A percentile compares a stretch with the other conserved stretches of the same genome.
Evolutionary conservation across 2,888 invertebrate species (phyloP).

Genomic region (Synanthedon tipuliformis): DNA sequence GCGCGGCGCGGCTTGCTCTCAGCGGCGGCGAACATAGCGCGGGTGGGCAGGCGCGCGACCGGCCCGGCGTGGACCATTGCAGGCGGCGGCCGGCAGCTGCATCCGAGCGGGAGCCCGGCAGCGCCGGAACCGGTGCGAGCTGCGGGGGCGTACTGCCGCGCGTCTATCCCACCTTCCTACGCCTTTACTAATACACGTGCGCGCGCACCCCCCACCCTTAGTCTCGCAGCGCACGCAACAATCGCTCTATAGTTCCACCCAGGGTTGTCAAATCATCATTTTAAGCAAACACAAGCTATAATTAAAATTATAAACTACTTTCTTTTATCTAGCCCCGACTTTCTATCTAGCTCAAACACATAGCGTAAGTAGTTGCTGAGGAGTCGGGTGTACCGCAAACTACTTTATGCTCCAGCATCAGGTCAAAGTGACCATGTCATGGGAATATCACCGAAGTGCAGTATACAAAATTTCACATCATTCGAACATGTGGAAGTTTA

Average conservation of each 20-base stretch:
- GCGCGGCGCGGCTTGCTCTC: constrained; percentile 63
- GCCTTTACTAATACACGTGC: constrained; percentile 14
- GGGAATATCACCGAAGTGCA: too few species aligned
- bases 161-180: constrained; percentile 13
- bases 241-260: constrained; percentile 45
- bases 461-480: too few species aligned
- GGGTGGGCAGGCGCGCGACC: constrained; percentile 66
- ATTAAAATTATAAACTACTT: too few species aligned
- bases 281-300: constrained; percentile 15
- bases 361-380: too few species aligned
- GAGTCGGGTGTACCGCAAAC: too few species aligned
- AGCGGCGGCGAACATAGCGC: constrained; percentile 67
- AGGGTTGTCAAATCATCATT: constrained; percentile 34
- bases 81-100: constrained; percentile 68
- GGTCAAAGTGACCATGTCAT: too few species aligned
- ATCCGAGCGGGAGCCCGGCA: constrained; percentile 63
- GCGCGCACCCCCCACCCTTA: constrained; percentile 8
- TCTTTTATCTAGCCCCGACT: too few species aligned
- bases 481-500: too few species aligned
- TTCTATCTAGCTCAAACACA: too few species aligned
- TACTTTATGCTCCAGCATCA: too few species aligned
- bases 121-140: constrained; percentile 60
- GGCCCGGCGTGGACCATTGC: constrained; percentile 71
- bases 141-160: constrained; percentile 57
- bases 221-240: constrained; percentile 9